These are phyloP conservation scores for Trematomus loennbergii DNA, from an alignment of 2,113 vertebrate species.

Conservation along the genomic window DNA sequence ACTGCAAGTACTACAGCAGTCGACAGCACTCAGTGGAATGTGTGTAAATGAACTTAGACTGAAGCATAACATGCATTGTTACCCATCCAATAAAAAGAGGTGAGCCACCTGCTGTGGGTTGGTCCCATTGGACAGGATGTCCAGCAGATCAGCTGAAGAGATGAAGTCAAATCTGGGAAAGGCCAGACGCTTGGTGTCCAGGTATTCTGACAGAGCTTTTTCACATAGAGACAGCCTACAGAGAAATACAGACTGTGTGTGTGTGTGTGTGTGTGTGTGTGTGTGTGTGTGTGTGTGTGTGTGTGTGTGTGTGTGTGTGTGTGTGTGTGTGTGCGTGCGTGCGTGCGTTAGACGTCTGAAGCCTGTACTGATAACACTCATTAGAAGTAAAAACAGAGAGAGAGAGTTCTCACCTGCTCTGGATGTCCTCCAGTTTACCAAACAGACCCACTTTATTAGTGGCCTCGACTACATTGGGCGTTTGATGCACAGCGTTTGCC, in stretches of 20 bases:
- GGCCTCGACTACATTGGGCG: constrained; percentile 92
- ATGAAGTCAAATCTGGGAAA: constrained; percentile 98
- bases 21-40: background rate
- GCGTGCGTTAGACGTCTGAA: background rate
- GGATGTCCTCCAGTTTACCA: constrained; percentile 91
- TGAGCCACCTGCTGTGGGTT: constrained; percentile 85
- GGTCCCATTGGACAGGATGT: constrained; percentile 95
- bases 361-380: background rate
- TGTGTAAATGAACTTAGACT: background rate
- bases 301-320: background rate
- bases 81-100: constrained; percentile 18
- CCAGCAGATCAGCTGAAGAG: constrained; percentile 95
- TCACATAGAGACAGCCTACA: constrained; percentile 92
- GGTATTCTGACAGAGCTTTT: constrained; percentile 94
- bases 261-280: too few relatives aligned
- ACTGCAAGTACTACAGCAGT: constrained; percentile 25
- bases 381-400: background rate
- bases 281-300: too few relatives aligned
- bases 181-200: constrained; percentile 93
- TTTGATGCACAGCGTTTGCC: constrained; percentile 84
- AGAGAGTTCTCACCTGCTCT: constrained; percentile 85
- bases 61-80: constrained; percentile 24
- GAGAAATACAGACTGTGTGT: constrained; percentile 31
- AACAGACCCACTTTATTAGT: constrained; percentile 91
- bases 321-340: background rate